Percentiles rank a stretch among this genome's conserved stretches.
Conservation (phyloP, 2,888 invertebrate genomes). For the Escarpia spicata region DNA sequence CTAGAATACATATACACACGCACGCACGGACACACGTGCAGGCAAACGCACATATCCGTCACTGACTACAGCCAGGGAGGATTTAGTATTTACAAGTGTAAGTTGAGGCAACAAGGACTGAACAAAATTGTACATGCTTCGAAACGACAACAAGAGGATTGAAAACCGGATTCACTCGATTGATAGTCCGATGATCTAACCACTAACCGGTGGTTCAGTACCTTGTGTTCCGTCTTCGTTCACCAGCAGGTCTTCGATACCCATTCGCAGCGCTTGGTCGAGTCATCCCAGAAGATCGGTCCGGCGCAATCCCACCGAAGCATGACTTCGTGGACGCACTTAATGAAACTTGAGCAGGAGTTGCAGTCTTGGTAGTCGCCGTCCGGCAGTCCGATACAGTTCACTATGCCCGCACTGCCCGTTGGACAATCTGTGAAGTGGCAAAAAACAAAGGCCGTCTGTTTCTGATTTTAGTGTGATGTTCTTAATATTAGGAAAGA, state of each 20-base stretch:
- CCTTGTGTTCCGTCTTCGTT: background rate
- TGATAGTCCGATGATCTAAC: background rate
- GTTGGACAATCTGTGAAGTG: background rate
- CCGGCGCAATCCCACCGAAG: background rate
- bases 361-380: constrained; percentile 3
- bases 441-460: background rate
- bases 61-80: no score
- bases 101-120: background rate
- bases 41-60: no score
- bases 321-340: background rate
- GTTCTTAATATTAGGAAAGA: no score
- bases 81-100: background rate
- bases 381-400: background rate
- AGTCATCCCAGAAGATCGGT: background rate
- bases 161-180: background rate
- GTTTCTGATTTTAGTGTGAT: no score
- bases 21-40: no score
- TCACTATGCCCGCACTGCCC: background rate
- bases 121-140: background rate
- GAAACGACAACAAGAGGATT: no score
- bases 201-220: background rate
- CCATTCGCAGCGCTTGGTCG: background rate
- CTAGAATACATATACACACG: no score
- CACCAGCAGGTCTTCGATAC: background rate
- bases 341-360: background rate